Conservation (phyloP, 30 jellyfish, hydroid and myxozoan species). For the Aurelia sp. region DNA sequence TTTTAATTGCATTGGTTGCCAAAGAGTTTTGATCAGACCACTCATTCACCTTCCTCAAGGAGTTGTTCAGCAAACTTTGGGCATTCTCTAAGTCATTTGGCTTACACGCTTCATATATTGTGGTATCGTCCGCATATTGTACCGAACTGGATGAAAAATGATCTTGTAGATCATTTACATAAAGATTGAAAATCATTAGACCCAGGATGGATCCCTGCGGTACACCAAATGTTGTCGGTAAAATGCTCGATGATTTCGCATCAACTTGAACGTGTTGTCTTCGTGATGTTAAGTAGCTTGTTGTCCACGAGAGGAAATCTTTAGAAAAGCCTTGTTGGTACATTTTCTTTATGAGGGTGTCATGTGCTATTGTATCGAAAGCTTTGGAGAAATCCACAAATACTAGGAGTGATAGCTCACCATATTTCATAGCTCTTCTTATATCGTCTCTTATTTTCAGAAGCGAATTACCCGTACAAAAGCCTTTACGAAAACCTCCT, state of each 20-base stretch:
- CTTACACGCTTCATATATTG: slow-evolving; percentile 73
- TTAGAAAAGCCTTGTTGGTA: slow-evolving; percentile 50
- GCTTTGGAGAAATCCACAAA: slow-evolving; percentile 25
- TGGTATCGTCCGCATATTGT: slow-evolving; percentile 79
- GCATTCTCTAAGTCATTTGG: slow-evolving; percentile 21
- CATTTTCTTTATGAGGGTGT: slow-evolving; percentile 31
- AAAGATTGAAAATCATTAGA: slow-evolving; percentile 60
- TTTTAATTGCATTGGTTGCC: slow-evolving; percentile 69
- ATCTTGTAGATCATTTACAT: slow-evolving; percentile 62
- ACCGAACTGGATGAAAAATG: slow-evolving; percentile 1
- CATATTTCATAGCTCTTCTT: too few relatives aligned
- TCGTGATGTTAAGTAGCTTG: slow-evolving; percentile 44
- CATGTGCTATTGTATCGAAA: slow-evolving; percentile 42
- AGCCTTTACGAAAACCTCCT: too few relatives aligned
- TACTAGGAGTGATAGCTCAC: slow-evolving; percentile 5
- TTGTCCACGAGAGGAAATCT: slow-evolving; percentile 40
- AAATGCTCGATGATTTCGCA: slow-evolving; percentile 14
- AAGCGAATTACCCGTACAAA: background rate
- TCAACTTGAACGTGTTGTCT: slow-evolving; percentile 45
- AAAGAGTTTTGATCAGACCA: slow-evolving; percentile 67
- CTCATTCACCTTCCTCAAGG: slow-evolving; percentile 54
- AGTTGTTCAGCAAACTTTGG: slow-evolving; percentile 13
- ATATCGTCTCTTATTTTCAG: background rate
- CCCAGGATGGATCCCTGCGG: slow-evolving; percentile 79
- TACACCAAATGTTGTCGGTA: slow-evolving; percentile 42